Evolutionary conservation across 2,888 invertebrate species (phyloP).

Genomic region (Xestia sexstrigata): DNA sequence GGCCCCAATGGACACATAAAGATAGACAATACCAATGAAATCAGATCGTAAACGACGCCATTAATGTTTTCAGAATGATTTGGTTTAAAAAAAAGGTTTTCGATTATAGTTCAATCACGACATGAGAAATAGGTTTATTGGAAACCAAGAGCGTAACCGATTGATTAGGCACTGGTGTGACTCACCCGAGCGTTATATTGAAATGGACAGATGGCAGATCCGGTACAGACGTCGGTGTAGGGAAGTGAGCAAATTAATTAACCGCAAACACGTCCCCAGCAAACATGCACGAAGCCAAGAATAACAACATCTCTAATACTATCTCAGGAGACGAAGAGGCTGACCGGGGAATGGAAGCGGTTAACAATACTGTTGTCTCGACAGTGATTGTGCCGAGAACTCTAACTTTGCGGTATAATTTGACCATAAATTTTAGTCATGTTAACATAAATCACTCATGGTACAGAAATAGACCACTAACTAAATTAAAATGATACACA

Average conservation of each 20-base stretch:
- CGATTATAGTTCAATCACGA: slow-evolving; percentile 76
- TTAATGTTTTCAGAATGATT: slow-evolving; percentile 55
- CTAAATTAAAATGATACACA: slow-evolving; percentile 53
- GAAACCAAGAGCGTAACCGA: slow-evolving; percentile 78
- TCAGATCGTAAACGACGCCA: slow-evolving; percentile 61
- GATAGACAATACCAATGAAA: slow-evolving; percentile 63
- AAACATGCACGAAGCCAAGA: slow-evolving; percentile 64
- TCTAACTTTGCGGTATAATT: slow-evolving; percentile 72
- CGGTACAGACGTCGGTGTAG: slow-evolving; percentile 62
- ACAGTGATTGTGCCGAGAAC: slow-evolving; percentile 65
- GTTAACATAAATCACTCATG: slow-evolving; percentile 74
- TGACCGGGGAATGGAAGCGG: slow-evolving; percentile 27
- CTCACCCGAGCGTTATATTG: slow-evolving; percentile 76
- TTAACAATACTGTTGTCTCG: slow-evolving; percentile 58
- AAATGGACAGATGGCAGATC: slow-evolving; percentile 73
- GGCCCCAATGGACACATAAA: slow-evolving; percentile 53
- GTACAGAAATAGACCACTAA: slow-evolving; percentile 63
- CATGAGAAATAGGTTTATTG: slow-evolving; percentile 71
- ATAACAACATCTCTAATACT: slow-evolving; percentile 66
- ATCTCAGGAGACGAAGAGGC: slow-evolving; percentile 46
- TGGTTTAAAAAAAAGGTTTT: slow-evolving; percentile 67
- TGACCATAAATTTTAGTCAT: slow-evolving; percentile 73
- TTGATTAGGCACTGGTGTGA: slow-evolving; percentile 78
- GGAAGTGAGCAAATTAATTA: slow-evolving; percentile 79
- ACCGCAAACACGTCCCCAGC: slow-evolving; percentile 70